Conservation (phyloP, 2,888 invertebrate genomes). For the Machimus rusticus region DNA sequence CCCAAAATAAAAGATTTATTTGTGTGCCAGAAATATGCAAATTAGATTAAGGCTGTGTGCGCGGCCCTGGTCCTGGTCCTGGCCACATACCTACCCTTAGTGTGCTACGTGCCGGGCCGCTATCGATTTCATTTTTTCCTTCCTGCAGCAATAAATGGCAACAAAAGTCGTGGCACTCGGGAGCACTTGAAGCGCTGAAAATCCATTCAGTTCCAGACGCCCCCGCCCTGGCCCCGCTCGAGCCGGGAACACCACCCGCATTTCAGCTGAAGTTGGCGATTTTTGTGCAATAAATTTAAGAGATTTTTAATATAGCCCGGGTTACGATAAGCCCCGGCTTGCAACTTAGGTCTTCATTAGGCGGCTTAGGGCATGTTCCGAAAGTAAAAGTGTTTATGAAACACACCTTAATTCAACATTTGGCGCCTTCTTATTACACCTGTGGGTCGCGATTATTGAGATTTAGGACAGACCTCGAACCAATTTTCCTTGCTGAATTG, state of each 20-base stretch:
- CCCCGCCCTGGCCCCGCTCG: background rate
- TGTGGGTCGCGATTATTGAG: background rate
- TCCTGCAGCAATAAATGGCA: constrained; percentile 19
- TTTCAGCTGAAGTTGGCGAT: constrained; percentile 33
- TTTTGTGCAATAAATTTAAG: constrained; percentile 35
- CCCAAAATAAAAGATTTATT: constrained; percentile 40
- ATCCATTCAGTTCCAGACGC: constrained; percentile 5
- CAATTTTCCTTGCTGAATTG: background rate
- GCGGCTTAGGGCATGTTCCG: background rate
- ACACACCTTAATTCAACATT: background rate
- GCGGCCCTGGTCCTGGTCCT: background rate
- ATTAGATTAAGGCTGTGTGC: constrained; percentile 35
- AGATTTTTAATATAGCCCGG: constrained; percentile 27
- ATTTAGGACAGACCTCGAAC: background rate
- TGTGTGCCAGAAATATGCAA: constrained; percentile 40
- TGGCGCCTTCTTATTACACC: constrained; percentile 6
- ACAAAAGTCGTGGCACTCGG: constrained; percentile 31
- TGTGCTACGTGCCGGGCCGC: background rate
- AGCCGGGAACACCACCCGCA: background rate
- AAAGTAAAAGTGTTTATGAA: constrained; percentile 16
- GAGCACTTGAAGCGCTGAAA: constrained; percentile 10
- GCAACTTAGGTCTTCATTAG: constrained; percentile 16
- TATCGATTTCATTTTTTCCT: constrained; percentile 38
- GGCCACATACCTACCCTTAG: background rate
- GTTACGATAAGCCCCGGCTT: background rate